A percentile compares a stretch with the other conserved stretches of the same genome.
Conservation (phyloP, 2,113 vertebrate species). For the Pterophyllum scalare region DNA sequence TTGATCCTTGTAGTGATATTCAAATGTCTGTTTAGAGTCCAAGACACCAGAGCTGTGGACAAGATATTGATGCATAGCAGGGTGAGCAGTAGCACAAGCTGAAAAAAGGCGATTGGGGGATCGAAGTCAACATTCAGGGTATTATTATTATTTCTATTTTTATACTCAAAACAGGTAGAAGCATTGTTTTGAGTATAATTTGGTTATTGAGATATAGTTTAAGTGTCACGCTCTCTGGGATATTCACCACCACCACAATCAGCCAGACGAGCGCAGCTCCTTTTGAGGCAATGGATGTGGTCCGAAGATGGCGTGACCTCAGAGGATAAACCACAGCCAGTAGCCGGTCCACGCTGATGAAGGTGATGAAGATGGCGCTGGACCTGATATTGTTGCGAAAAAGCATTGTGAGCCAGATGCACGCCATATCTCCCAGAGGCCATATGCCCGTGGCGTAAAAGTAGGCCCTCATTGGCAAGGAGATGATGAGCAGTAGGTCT, state of each 20-base stretch:
- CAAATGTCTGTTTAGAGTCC: constrained; percentile 37
- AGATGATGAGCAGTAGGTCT: constrained; percentile 69
- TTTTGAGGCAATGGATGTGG: constrained; percentile 33
- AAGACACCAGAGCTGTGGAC: constrained; percentile 64
- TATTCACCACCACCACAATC: constrained; percentile 28
- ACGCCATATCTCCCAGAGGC: constrained; percentile 26
- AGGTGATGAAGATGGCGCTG: constrained; percentile 76
- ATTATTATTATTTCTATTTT: too few species aligned
- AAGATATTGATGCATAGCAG: constrained; percentile 64
- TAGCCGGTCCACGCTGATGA: constrained; percentile 74
- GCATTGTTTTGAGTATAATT: not conserved
- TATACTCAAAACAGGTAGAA: constrained; percentile 47
- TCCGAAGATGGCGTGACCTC: constrained; percentile 61
- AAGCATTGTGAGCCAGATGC: constrained; percentile 56
- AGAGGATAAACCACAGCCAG: constrained; percentile 76
- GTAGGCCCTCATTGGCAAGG: constrained; percentile 65
- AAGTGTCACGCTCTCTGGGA: constrained; percentile 18
- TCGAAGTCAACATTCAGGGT: not conserved
- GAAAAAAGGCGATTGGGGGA: not conserved
- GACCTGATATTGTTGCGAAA: constrained; percentile 72
- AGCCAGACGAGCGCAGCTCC: constrained; percentile 52
- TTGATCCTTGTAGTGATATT: constrained; percentile 20
- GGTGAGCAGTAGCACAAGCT: constrained; percentile 38
- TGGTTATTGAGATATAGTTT: accelerated
- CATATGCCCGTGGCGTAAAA: constrained; percentile 53